phyloP scores from a whole-genome alignment of 2,797 vertebrate species.

The Amphiprion clarkii region DNA sequence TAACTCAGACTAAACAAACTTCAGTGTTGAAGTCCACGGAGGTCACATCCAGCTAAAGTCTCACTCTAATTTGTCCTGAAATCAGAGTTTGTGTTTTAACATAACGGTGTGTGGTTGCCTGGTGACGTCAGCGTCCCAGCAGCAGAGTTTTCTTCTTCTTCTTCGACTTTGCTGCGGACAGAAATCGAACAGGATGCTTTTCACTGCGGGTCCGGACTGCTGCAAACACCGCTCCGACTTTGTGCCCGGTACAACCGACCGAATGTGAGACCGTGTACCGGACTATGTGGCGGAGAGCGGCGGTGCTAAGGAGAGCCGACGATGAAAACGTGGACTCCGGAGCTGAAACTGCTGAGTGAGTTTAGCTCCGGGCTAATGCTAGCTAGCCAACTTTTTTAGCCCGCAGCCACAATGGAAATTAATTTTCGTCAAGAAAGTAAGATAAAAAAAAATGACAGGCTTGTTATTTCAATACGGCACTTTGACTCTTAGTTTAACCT shows the following conservation, averaged over 20 bases:
- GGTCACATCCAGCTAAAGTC: no score
- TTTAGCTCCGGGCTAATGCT: conserved; percentile 67
- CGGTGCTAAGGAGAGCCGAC: conserved; percentile 44
- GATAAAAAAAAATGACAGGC: no score
- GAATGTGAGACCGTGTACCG: conserved; percentile 18
- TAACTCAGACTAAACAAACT: neutral
- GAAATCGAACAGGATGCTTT: conserved; percentile 54
- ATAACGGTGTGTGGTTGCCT: conserved; percentile 50
- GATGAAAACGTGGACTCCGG: conserved; percentile 81
- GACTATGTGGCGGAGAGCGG: conserved; percentile 66
- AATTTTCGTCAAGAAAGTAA: neutral
- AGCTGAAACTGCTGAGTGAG: conserved; percentile 84
- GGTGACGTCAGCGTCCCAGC: conserved; percentile 78
- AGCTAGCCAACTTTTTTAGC: conserved; percentile 37
- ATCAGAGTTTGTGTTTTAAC: neutral
- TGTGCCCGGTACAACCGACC: neutral
- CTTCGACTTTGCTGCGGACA: conserved; percentile 13
- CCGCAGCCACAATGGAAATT: conserved; percentile 27
- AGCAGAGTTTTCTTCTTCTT: conserved; percentile 16
- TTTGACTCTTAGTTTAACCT: neutral
- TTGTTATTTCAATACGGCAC: neutral
- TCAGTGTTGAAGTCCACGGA: no score
- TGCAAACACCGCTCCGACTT: neutral
- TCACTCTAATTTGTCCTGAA: no score
- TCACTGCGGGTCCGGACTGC: conserved; percentile 21